phyloP scores from a whole-genome alignment of 1,140 invertebrate genomes.

The Diorhabda sublineata region DNA sequence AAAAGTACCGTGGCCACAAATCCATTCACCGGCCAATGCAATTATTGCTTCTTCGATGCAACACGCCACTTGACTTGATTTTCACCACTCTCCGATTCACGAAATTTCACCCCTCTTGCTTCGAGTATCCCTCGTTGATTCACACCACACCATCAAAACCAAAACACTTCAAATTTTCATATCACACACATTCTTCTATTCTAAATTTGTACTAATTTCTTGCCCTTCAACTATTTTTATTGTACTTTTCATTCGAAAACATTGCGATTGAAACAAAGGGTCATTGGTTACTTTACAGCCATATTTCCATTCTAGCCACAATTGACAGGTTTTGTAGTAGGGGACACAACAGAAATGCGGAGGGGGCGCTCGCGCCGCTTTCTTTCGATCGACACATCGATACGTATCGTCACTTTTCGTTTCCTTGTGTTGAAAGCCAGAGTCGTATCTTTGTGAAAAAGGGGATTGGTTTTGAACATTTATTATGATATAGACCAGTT shows the following conservation, averaged over 20 bases:
- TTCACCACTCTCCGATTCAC: constrained; percentile 11
- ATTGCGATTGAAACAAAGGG: constrained; percentile 40
- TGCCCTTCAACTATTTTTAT: constrained; percentile 7
- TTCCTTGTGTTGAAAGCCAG: constrained; percentile 2
- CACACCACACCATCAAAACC: constrained; percentile 17
- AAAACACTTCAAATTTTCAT: constrained; percentile 18
- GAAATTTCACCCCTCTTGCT: constrained; percentile 13
- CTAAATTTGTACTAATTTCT: constrained; percentile 20
- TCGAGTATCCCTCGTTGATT: constrained; percentile 8
- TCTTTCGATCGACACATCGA: constrained; percentile 20
- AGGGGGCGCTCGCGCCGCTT: constrained; percentile 18
- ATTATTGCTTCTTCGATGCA: constrained; percentile 9
- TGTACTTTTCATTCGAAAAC: constrained; percentile 35
- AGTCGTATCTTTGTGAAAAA: background rate
- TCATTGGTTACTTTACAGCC: constrained; percentile 43
- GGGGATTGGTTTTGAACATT: too few relatives aligned
- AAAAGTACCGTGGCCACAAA: constrained; percentile 14
- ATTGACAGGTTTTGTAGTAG: constrained; percentile 24
- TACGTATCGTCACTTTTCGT: constrained; percentile 13
- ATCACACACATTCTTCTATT: constrained; percentile 22
- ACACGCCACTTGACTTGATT: constrained; percentile 12
- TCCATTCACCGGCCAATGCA: constrained; percentile 26
- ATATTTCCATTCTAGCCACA: constrained; percentile 32
- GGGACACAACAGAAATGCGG: constrained; percentile 8
- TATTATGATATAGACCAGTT: too few relatives aligned